Conservation (phyloP, 2,113 vertebrate genomes). For the Poicephalus meyeri region DNA sequence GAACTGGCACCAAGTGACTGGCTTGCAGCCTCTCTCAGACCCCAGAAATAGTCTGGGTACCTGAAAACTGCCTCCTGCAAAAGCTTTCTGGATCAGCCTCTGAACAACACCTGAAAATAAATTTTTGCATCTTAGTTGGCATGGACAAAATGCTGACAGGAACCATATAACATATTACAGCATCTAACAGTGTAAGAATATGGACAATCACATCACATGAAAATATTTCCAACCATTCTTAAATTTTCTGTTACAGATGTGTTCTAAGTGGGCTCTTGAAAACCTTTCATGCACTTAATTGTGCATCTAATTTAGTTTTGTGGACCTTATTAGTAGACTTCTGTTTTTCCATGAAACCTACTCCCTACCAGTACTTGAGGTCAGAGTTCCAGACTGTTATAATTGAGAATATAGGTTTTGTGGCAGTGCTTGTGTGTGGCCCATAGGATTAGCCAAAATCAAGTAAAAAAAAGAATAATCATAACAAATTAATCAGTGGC, state of each 20-base stretch:
- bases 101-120: background rate
- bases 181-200: background rate
- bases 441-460: constrained; percentile 8
- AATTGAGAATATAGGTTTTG: background rate
- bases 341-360: background rate
- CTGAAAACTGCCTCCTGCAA: background rate
- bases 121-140: background rate
- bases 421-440: constrained; percentile 32
- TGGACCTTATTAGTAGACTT: background rate
- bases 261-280: background rate
- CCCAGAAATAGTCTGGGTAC: background rate
- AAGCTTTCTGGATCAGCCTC: background rate
- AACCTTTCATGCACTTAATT: background rate
- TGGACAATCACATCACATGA: background rate
- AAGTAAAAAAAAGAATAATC: constrained; percentile 31
- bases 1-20: background rate
- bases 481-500: constrained; percentile 21
- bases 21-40: background rate
- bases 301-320: background rate
- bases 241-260: background rate
- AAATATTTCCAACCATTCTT: background rate
- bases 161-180: background rate
- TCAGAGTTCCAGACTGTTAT: background rate
- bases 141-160: background rate
- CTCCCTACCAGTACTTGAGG: background rate